Conservation (phyloP, 2,888 invertebrate genomes). For the Tipula helvola region DNA sequence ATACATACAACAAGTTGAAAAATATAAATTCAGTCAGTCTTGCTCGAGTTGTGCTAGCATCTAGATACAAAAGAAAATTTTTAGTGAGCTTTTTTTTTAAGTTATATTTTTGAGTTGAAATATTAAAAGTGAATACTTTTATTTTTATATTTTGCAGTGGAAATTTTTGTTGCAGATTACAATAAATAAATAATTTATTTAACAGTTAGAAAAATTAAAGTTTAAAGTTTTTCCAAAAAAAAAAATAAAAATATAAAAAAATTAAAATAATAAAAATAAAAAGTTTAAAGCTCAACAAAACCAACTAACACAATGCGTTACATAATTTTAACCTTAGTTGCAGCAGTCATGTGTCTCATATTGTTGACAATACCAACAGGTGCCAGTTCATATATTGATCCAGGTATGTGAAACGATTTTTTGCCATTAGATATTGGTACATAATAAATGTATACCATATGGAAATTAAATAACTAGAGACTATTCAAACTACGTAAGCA, state of each 20-base stretch:
- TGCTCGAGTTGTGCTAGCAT: not conserved
- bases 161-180: not conserved
- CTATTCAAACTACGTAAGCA: not conserved
- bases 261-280: no score
- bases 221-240: not conserved
- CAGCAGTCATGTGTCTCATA: not conserved
- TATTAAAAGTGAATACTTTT: not conserved
- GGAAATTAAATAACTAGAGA: not conserved
- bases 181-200: not conserved
- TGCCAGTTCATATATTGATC: not conserved
- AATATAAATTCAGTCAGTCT: not conserved
- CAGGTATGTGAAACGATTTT: not conserved
- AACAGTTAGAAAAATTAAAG: not conserved
- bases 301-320: not conserved
- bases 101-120: not conserved
- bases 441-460: not conserved
- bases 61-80: not conserved
- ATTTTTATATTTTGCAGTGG: not conserved
- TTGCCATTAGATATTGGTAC: not conserved
- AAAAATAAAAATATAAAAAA: no score
- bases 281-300: not conserved
- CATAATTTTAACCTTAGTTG: not conserved
- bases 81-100: not conserved
- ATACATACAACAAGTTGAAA: not conserved
- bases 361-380: conserved; percentile 4